These are phyloP conservation scores for Megaustenia siamemsis DNA, from an alignment of 2,888 invertebrate species.

Conservation along the genomic window DNA sequence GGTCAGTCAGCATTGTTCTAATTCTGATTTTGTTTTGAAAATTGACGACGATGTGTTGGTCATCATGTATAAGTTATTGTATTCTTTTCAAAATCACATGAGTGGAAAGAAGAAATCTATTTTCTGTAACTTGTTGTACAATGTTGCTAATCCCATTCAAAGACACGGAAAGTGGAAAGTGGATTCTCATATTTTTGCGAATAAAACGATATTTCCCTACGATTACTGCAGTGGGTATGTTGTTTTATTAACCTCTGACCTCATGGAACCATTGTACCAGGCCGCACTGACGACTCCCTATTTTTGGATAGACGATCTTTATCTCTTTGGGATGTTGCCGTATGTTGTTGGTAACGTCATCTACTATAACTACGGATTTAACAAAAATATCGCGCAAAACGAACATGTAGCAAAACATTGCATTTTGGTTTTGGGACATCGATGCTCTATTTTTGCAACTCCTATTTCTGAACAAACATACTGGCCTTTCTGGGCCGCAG, in stretches of 20 bases:
- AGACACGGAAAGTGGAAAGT: slow-evolving; percentile 50
- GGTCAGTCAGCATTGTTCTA: slow-evolving; percentile 49
- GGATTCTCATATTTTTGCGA: slow-evolving; percentile 34
- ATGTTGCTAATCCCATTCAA: slow-evolving; percentile 45
- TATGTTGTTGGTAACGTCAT: slow-evolving; percentile 47
- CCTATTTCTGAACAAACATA: not conserved
- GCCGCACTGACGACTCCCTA: slow-evolving; percentile 53
- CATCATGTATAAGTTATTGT: slow-evolving; percentile 52
- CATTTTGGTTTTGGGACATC: not conserved
- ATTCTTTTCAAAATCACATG: slow-evolving; percentile 33
- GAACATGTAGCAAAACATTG: slow-evolving; percentile 30
- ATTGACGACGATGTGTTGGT: slow-evolving; percentile 56
- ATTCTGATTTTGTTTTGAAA: slow-evolving; percentile 52
- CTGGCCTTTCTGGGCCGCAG: slow-evolving; percentile 27
- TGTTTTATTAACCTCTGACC: slow-evolving; percentile 51
- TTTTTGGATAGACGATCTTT: slow-evolving; percentile 58
- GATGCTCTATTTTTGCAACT: slow-evolving; percentile 51
- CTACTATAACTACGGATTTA: slow-evolving; percentile 37
- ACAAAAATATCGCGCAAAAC: slow-evolving; percentile 41
- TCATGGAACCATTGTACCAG: slow-evolving; percentile 43
- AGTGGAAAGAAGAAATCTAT: slow-evolving; percentile 43
- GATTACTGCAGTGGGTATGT: slow-evolving; percentile 55
- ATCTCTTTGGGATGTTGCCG: slow-evolving; percentile 57
- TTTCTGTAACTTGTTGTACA: slow-evolving; percentile 53
- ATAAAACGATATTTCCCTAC: slow-evolving; percentile 39